phyloP scores from a whole-genome alignment of 1,140 invertebrate species.

The Philotrypesis tridentata region DNA sequence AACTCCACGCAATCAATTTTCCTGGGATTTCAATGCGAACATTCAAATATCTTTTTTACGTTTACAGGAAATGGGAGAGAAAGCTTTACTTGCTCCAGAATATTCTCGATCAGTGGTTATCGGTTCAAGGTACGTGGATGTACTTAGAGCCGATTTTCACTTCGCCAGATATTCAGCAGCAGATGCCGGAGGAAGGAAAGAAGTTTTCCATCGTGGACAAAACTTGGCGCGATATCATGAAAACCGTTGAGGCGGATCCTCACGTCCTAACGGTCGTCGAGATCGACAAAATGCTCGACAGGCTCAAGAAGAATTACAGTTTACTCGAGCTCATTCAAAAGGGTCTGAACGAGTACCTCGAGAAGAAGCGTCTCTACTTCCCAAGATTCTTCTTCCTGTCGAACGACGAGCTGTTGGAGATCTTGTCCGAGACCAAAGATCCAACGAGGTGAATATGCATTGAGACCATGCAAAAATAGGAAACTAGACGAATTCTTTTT shows the following conservation, averaged over 20 bases:
- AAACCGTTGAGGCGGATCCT: constrained; percentile 84
- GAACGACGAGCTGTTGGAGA: constrained; percentile 97
- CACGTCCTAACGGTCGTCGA: constrained; percentile 88
- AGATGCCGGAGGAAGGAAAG: constrained; percentile 91
- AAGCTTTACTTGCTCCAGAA: constrained; percentile 87
- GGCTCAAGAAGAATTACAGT: constrained; percentile 89
- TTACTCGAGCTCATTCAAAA: constrained; percentile 92
- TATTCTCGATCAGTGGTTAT: constrained; percentile 95
- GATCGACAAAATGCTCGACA: constrained; percentile 95
- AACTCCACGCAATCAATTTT: too few relatives aligned
- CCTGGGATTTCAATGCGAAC: too few relatives aligned
- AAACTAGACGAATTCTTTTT: not conserved
- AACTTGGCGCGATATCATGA: constrained; percentile 96
- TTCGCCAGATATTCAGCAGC: constrained; percentile 96
- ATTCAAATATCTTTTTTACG: not conserved
- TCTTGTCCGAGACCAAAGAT: constrained; percentile 97
- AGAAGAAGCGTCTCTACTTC: constrained; percentile 96
- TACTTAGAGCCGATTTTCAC: constrained; percentile 97
- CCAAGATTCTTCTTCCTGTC: constrained; percentile 98
- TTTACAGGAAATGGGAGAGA: constrained; percentile 81
- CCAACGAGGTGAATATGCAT: constrained; percentile 83
- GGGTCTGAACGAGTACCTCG: constrained; percentile 95
- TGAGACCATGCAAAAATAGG: too few relatives aligned
- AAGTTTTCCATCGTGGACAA: constrained; percentile 92
- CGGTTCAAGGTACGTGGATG: constrained; percentile 96